phyloP scores from a whole-genome alignment of 2,888 invertebrate species.

The Eupithecia dodoneata region DNA sequence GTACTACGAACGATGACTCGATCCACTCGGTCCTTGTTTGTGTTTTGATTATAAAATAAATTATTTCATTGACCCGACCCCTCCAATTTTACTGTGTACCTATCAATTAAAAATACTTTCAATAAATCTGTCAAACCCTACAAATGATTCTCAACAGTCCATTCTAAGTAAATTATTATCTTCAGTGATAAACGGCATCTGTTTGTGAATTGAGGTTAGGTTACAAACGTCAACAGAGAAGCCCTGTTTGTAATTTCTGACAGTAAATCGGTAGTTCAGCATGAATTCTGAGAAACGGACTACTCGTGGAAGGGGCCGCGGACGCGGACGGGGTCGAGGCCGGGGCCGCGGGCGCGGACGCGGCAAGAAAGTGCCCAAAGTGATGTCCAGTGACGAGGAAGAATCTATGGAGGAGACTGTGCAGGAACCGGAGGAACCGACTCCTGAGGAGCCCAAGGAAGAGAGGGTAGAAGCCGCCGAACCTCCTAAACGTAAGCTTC shows the following conservation, averaged over 20 bases:
- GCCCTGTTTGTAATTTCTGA: slow-evolving; percentile 14
- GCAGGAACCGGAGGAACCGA: slow-evolving; percentile 81
- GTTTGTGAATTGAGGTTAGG: slow-evolving; percentile 34
- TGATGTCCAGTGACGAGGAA: slow-evolving; percentile 86
- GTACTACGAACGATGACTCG: too few species aligned
- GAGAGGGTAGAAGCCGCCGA: slow-evolving; percentile 74
- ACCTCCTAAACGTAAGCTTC: slow-evolving; percentile 79
- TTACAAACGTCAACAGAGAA: slow-evolving; percentile 26
- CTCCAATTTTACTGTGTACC: background rate
- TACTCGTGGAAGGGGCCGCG: slow-evolving; percentile 89
- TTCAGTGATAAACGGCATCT: slow-evolving; percentile 14
- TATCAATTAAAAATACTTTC: background rate
- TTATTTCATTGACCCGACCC: background rate
- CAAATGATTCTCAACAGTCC: background rate
- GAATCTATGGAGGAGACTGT: slow-evolving; percentile 79
- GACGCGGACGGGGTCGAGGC: slow-evolving; percentile 91
- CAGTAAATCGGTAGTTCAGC: slow-evolving; percentile 30
- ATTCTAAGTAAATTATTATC: background rate
- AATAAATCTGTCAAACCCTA: background rate
- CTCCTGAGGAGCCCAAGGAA: slow-evolving; percentile 72
- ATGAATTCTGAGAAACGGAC: slow-evolving; percentile 85
- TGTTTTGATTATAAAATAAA: background rate
- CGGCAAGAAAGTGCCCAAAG: slow-evolving; percentile 90
- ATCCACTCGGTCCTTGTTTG: background rate
- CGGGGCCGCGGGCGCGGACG: slow-evolving; percentile 88